phyloP scores from a whole-genome alignment of 2,113 vertebrate species.

The Proteles cristata region DNA sequence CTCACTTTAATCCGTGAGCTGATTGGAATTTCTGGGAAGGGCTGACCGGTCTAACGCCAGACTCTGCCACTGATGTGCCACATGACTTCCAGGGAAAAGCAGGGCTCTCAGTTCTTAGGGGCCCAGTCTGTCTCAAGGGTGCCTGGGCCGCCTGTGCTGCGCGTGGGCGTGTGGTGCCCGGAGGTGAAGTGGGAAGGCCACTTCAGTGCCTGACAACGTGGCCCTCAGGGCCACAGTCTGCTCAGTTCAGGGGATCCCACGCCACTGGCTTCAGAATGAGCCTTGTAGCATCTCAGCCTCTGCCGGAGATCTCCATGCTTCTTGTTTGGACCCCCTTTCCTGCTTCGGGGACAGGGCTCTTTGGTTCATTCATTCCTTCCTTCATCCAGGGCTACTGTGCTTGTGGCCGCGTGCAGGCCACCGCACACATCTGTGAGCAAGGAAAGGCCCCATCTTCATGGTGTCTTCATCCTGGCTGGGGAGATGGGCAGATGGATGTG shows the following conservation, averaged over 20 bases:
- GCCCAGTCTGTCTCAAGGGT: background rate
- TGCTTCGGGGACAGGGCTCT: background rate
- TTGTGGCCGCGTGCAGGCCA: background rate
- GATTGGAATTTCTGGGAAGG: background rate
- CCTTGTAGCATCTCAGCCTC: background rate
- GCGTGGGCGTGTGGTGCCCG: fast-evolving
- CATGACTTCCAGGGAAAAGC: background rate
- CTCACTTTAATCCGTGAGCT: background rate
- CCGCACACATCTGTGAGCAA: background rate
- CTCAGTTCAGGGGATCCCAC: no score
- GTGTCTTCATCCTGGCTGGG: background rate
- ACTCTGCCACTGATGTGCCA: background rate
- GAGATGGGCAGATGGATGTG: fast-evolving
- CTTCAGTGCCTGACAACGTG: background rate
- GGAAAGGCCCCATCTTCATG: background rate
- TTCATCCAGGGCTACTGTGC: background rate
- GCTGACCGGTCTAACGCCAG: background rate
- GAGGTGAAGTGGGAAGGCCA: fast-evolving
- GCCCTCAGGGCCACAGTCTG: background rate
- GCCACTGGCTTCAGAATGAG: background rate
- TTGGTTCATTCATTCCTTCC: background rate
- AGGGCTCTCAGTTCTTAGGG: background rate
- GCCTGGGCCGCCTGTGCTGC: fast-evolving
- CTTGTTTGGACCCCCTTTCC: background rate
- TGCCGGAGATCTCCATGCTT: background rate